Evolutionary conservation across 2,113 vertebrate genomes (phyloP).

Genomic region (Psittacula cyanocephala): DNA sequence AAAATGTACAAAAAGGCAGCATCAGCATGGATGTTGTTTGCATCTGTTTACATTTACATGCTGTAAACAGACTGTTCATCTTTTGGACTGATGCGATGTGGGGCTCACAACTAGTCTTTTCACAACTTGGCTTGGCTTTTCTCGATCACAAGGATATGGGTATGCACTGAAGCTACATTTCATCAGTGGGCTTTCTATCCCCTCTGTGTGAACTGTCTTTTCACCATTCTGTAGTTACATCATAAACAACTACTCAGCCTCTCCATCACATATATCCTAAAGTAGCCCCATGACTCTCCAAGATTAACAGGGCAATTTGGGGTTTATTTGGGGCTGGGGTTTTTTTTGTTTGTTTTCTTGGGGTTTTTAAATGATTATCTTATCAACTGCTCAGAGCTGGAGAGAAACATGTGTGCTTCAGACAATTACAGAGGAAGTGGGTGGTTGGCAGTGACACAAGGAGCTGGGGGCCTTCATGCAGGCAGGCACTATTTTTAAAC

Average conservation of each 20-base stretch:
- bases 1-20: background rate
- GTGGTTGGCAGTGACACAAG: background rate
- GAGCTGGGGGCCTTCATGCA: background rate
- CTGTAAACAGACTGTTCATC: background rate
- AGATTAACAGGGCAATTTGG: background rate
- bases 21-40: no score
- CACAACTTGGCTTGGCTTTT: background rate
- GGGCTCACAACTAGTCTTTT: background rate
- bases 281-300: background rate
- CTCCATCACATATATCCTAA: background rate
- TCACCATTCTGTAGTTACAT: background rate
- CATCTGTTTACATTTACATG: no score
- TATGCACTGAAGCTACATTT: background rate
- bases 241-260: background rate
- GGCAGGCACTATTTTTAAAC: constrained; percentile 35
- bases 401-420: background rate
- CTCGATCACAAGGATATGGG: background rate
- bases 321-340: background rate
- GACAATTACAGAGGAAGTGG: background rate
- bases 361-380: background rate
- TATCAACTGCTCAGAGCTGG: background rate
- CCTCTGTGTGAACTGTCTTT: background rate
- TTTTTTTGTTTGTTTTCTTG: background rate
- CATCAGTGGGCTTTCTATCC: background rate
- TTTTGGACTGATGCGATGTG: background rate